These are phyloP conservation scores for Lasiurus borealis DNA, from an alignment of 2,113 vertebrate genomes.

Conservation along the genomic window DNA sequence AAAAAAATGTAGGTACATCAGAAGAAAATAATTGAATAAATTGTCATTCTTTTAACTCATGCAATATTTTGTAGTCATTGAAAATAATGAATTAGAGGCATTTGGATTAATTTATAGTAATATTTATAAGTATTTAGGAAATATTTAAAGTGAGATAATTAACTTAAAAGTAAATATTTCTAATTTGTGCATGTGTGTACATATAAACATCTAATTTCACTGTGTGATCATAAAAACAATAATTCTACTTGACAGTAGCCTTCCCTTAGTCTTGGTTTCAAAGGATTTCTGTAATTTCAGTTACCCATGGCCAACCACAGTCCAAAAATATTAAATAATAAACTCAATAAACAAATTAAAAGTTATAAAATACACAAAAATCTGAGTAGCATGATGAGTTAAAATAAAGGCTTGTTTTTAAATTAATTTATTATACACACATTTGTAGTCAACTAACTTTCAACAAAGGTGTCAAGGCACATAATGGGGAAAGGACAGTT, in stretches of 20 bases:
- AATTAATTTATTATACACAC: background rate
- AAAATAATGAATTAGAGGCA: background rate
- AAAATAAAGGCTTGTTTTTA: background rate
- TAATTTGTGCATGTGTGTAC: background rate
- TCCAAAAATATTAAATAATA: background rate
- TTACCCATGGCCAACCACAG: background rate
- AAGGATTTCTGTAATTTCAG: background rate
- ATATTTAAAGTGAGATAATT: background rate
- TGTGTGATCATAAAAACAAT: background rate
- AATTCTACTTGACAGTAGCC: background rate
- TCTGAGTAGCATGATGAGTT: background rate
- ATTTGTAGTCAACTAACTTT: background rate
- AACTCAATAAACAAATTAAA: background rate
- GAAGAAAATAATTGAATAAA: background rate
- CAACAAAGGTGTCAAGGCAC: background rate
- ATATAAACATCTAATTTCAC: background rate
- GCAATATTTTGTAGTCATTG: background rate
- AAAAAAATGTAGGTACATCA: background rate
- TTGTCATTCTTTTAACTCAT: background rate
- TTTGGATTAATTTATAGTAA: background rate
- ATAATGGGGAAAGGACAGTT: background rate
- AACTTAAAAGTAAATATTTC: background rate
- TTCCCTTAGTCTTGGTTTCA: background rate
- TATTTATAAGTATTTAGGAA: background rate
- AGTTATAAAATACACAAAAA: background rate